A percentile compares a stretch with the other conserved stretches of the same genome.
Conservation (phyloP, 53 echinoderm and acorn worm species). For the Actinopyga echinites region DNA sequence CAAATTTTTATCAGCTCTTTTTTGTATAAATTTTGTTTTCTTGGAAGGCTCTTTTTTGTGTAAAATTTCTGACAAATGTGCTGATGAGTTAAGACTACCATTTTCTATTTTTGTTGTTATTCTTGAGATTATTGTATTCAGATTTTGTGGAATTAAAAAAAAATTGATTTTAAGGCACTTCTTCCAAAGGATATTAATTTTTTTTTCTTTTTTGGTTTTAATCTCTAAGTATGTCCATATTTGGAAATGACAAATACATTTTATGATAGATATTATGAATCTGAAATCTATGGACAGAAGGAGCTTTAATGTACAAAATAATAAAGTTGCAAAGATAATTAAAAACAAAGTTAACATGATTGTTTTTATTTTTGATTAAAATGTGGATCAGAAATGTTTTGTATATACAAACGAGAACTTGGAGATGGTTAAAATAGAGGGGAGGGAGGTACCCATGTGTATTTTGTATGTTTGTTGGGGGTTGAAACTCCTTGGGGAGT, state of each 20-base stretch:
- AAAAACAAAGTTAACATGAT: not conserved
- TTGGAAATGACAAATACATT: conserved; percentile 34
- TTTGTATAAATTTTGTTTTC: conserved; percentile 7
- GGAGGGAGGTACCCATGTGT: no score
- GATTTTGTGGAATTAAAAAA: conserved; percentile 27
- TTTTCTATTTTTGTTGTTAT: conserved; percentile 24
- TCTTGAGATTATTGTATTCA: conserved; percentile 37
- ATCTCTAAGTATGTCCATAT: conserved; percentile 42
- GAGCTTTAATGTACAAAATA: conserved; percentile 44
- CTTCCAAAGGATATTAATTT: conserved; percentile 33
- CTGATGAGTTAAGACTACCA: conserved; percentile 21
- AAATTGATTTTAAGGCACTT: conserved; percentile 17
- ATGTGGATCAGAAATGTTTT: no score
- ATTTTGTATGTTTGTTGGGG: no score
- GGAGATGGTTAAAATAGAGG: no score
- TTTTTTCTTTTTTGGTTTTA: conserved; percentile 20
- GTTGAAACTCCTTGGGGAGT: no score
- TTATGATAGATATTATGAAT: conserved; percentile 25
- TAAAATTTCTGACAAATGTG: conserved; percentile 27
- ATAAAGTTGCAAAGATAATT: conserved; percentile 24
- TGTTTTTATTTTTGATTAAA: not conserved
- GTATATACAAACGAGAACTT: no score
- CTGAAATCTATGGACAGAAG: conserved; percentile 37
- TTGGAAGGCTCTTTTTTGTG: not conserved
- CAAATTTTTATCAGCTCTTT: not conserved